Evolutionary conservation across 2,113 vertebrate species (phyloP), one percentile per base, ranked within the genome.

Genomic region (Gopherus flavomarginatus): DNA sequence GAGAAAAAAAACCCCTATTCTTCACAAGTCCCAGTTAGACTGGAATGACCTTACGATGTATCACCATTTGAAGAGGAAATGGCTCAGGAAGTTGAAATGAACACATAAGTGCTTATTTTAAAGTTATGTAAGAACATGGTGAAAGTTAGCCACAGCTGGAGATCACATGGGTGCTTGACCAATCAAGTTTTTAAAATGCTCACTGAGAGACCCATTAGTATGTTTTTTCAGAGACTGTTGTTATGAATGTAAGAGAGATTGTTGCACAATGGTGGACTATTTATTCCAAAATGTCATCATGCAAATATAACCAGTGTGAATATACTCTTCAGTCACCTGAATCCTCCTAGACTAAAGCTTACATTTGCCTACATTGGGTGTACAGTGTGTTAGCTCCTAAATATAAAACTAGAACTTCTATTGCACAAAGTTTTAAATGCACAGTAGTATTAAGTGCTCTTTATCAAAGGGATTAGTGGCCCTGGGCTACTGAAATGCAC

Each of bases 351-450:
- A 84, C 83, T 14, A 96, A 96, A 97, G 97, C 97, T 97, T n/a
- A 6, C 35, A n/a, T 94, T 95, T 6, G 85, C 92, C 96, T 62
- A 92, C 77, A 27, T 90, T 95, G 88, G 96, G 89, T 52, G 27
- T 93, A 88, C 88, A 93, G 96, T 92, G 90, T 72, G 47, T 14
- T 57, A 96, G 53, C 88, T 96, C 93, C 96, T 54, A 17, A 95
- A 52, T 11, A 4, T 19, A 22, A 92, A 93, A 19, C 5, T 88
- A 87, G 91, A 82, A 92, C 49, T 97, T 92, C 97, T 98, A 98
- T 98, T 98, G 98, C 98, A 98, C 98, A 97, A 96, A 97, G 94
- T 90, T 95, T 96, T 87, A 42, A 72, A 94, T 27, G 75, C 96
- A 93, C 75, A 93, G 94, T 59, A 95, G 87, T 85, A 97, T 59